Evolutionary conservation across 92 coral and sea anemone species (phyloP), one percentile per base, ranked within the genome.

Genomic region (Palythoa heliodiscus): DNA sequence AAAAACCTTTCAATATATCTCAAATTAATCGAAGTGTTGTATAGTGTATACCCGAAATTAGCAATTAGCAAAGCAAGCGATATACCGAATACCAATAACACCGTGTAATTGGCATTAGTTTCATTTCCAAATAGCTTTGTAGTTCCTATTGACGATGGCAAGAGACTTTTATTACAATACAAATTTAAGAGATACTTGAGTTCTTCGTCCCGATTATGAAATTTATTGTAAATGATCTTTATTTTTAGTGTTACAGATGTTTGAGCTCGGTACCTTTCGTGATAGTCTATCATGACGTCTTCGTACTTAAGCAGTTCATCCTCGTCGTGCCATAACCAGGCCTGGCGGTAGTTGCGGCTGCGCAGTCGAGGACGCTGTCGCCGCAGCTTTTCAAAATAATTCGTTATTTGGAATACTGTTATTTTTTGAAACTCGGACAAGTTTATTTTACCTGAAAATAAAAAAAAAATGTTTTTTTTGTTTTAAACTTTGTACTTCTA

Each of bases 281-380:
- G 99, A 78, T 96, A 96, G 75, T 96, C 95, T 69, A 91, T 93
- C 43, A 96, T 82, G 52, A 96, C 79, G 43, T 92, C 99, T 88
- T 96, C 99, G 55, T 92, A 96, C 86, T 89, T 90, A 17, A 96
- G 86, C 43, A 96, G 82, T 74, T 96, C 99, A 48, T 96, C 99
- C 19, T 96, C 99, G 71, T 96, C 97, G 82, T 96, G 99, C 99
- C 99, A 96, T 48, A 96, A 60, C 99, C 99, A 96, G 38, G 98
- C 89, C 84, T 96, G 95, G 43, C 93, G 87, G 54, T 87, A 89
- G 75, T 76, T 83, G 60, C 90, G 91, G 58, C 89, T 93, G 77
- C 92, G 91, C 83, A 82, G 35, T 54, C 83, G 89, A 66, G 95
- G 87, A 83, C 55, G 89, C 14, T 24, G 43, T 11, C 52, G 10